Conservation (phyloP, 2,113 vertebrate species). For the Crotalus horridus region DNA sequence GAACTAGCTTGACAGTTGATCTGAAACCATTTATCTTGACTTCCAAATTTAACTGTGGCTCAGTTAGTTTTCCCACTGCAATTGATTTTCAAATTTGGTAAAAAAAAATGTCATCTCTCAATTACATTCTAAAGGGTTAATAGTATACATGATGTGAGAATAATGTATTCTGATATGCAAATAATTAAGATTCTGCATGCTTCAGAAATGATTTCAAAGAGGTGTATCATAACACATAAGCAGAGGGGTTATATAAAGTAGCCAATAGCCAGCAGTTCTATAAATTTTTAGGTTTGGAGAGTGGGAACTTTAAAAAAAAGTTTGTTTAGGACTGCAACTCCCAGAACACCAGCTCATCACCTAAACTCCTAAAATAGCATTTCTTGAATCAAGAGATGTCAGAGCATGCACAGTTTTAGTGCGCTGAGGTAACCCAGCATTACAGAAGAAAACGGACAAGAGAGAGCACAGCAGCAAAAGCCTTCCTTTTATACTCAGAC, state of each 20-base stretch:
- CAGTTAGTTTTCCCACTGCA: background rate
- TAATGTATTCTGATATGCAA: background rate
- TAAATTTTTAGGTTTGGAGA: background rate
- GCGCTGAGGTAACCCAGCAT: no score
- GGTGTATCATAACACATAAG: background rate
- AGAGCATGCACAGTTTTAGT: no score
- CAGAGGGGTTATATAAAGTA: background rate
- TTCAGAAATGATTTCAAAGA: background rate
- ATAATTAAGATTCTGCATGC: background rate
- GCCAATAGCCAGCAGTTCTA: background rate
- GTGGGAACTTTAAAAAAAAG: background rate
- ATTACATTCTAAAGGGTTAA: background rate
- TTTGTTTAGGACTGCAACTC: background rate
- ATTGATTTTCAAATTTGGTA: background rate
- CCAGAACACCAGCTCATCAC: background rate
- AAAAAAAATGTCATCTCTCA: background rate
- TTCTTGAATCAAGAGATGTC: background rate
- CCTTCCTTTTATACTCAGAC: no score
- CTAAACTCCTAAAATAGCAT: background rate
- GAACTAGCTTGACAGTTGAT: background rate
- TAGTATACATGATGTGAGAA: background rate
- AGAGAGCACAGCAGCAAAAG: no score
- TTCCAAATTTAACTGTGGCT: background rate
- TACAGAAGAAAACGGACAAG: no score
- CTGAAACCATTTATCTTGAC: background rate